Conservation (phyloP, 2,113 vertebrate species). For the Pionites leucogaster region DNA sequence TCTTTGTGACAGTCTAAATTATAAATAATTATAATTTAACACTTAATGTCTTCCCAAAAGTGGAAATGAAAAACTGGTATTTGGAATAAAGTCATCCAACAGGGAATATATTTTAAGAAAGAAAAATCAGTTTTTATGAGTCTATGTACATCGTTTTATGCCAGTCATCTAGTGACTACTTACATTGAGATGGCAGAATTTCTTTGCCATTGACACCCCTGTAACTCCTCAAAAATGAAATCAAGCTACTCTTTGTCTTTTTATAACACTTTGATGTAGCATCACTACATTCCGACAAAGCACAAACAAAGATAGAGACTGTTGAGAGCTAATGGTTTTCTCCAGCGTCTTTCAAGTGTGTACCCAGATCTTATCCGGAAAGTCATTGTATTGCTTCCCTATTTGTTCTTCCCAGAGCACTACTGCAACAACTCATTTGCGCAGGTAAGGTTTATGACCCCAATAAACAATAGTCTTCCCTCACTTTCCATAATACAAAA, state of each 20-base stretch:
- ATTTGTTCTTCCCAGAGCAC: conserved; percentile 35
- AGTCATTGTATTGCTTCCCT: not conserved
- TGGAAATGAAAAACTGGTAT: not conserved
- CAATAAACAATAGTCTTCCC: not conserved
- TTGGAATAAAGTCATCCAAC: not conserved
- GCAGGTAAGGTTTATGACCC: not conserved
- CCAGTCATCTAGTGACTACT: no score
- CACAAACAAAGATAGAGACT: not conserved
- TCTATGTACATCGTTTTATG: fast-evolving
- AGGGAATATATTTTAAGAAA: not conserved
- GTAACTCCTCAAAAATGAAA: not conserved
- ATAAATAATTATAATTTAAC: not conserved
- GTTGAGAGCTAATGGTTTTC: not conserved
- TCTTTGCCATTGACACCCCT: not conserved
- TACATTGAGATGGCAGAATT: not conserved
- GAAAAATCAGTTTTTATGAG: fast-evolving
- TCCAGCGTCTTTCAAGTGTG: not conserved
- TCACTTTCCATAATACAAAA: not conserved
- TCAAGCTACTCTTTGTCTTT: not conserved
- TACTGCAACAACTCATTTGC: not conserved
- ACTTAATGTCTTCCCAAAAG: not conserved
- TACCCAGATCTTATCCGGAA: not conserved
- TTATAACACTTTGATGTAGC: not conserved
- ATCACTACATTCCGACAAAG: not conserved
- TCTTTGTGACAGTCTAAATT: not conserved